A percentile compares a stretch with the other conserved stretches of the same genome.
Evolutionary conservation across 2,888 invertebrate genomes (phyloP).

Genomic region (Sinodicranocentrus sp.): DNA sequence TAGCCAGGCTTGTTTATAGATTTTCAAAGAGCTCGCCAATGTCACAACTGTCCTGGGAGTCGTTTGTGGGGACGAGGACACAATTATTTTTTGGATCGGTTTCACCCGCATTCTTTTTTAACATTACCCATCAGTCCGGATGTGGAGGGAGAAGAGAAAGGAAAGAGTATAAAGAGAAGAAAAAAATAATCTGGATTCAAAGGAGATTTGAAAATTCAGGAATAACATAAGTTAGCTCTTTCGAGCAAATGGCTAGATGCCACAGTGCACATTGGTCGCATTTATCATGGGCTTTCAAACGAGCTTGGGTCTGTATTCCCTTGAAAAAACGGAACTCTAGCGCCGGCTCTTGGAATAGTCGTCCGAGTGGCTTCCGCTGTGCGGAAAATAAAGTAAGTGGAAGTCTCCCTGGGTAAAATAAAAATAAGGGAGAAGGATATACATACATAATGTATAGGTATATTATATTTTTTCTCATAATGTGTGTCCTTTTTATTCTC

Average conservation of each 20-base stretch:
- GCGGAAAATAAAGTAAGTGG: no score
- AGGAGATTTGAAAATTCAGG: conserved; percentile 58
- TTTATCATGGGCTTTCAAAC: conserved; percentile 55
- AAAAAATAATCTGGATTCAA: conserved; percentile 40
- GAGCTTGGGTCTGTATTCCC: conserved; percentile 1
- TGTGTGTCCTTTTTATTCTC: no score
- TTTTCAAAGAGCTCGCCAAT: conserved; percentile 53
- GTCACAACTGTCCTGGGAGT: conserved; percentile 47
- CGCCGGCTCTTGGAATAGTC: neutral
- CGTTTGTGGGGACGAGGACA: conserved; percentile 39
- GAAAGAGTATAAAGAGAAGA: neutral
- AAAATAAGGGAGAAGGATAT: no score
- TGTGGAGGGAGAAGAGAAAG: neutral
- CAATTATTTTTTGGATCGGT: conserved; percentile 55
- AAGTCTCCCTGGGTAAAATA: no score
- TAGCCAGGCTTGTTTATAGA: conserved; percentile 43
- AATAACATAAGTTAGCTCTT: conserved; percentile 64
- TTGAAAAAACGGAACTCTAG: neutral
- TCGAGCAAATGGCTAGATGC: conserved; percentile 54
- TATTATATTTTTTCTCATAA: neutral
- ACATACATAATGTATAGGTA: no score
- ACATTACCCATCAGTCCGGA: neutral
- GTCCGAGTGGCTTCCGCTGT: no score
- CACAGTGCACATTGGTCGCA: conserved; percentile 49
- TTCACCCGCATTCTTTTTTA: conserved; percentile 18